Base-by-base conservation (phyloP, 2,797 vertebrate genomes). In the Ctenopoma multispine region DNA sequence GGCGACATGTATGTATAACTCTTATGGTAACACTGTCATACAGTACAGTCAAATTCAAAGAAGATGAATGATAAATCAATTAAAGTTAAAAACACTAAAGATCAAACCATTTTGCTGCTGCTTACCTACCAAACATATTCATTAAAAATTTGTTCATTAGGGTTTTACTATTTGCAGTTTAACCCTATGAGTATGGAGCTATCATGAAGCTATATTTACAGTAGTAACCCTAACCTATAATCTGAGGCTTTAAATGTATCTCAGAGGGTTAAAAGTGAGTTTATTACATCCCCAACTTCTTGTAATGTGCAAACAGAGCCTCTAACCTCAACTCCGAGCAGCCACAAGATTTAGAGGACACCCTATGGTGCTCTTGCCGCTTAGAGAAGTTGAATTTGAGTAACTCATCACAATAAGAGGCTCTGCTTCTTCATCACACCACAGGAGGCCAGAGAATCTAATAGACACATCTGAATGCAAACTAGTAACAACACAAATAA, bases 41-140 rank as follows among this genome's bases (percentile, higher is more conserved):
- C 91, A 93, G 91, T 92, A 92, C 91, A 93, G 90, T 94, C 92
- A 93, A 89, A 91, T 92, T 91, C 84, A 92, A 89, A 89, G 80
- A 86, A 85, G 75, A 92, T 92, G 88, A 90, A 91, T 92, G 84
- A 81, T 80, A 89, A 84, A 85, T 93, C 86, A 74, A 92, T 91
- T 87, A 66, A 87, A 83, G 58, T 71, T 47, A 79, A 78, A 84
- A 63, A 87, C 64, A 90, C 53, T 90, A 89, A 84, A 84, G 38
- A 83, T 90, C 78, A 93, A 87, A 96, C 95, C 96, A 95, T 96
- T 97, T 95, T 97, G 97, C 97, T 97, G 96, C 96, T 96, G 96
- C 85, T 94, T 94, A 94, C 89, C 83, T 92, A 87, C 94, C 93
- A 93, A 94, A 94, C 91, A 78, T 93, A 90, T 92, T 93, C 83